phyloP scores from a whole-genome alignment of 2,797 vertebrate species.

The Lithobates pipiens region DNA sequence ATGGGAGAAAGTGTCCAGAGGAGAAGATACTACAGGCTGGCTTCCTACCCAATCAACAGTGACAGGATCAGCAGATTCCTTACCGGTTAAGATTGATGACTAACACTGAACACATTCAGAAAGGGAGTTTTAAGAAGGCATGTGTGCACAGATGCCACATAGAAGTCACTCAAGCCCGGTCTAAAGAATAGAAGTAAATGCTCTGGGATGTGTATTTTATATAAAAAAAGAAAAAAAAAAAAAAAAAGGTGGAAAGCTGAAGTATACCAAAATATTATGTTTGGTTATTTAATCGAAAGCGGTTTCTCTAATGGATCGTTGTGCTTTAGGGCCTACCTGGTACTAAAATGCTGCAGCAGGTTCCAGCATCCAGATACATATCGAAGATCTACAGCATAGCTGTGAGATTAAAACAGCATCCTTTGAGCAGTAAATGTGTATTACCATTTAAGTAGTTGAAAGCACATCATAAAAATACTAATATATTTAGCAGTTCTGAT shows the following conservation, averaged over 20 bases:
- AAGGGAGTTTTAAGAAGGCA: background rate
- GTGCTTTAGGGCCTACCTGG: conserved; percentile 7
- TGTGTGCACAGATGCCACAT: background rate
- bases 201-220: conserved; percentile 2
- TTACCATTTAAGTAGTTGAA: no score
- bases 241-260: background rate
- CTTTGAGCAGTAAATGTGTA: background rate
- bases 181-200: conserved; percentile 51
- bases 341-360: conserved; percentile 21
- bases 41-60: conserved; percentile 66
- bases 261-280: background rate
- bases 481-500: no score
- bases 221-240: no score
- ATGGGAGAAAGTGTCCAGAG: conserved; percentile 92
- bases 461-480: no score
- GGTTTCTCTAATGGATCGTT: background rate
- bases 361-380: background rate
- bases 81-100: conserved; percentile 88
- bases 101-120: conserved; percentile 68
- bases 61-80: conserved; percentile 75
- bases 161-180: conserved; percentile 55
- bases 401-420: background rate
- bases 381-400: background rate
- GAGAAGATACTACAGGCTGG: conserved; percentile 81
- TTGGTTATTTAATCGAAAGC: background rate